Evolutionary conservation across 2,113 vertebrate genomes (phyloP).

Genomic region (human (Homo sapiens)): GRCh38 chr21:40639501-40640000

Average conservation of each 20-base stretch:
- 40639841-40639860: background rate
- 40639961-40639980: background rate
- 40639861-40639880: background rate
- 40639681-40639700: background rate
- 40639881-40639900: background rate
- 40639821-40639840: background rate
- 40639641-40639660: background rate
- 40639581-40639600: background rate
- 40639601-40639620: background rate
- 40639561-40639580: too few species aligned
- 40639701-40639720: background rate
- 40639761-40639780: background rate
- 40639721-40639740: background rate
- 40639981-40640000: background rate
- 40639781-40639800: accelerated
- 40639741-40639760: background rate
- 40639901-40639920: background rate
- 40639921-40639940: background rate
- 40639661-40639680: too few species aligned
- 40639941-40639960: background rate
- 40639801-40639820: background rate
- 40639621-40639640: accelerated
- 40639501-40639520: background rate
- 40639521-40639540: background rate
- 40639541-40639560: background rate